Evolutionary conservation across 2,113 vertebrate species (phyloP).

Genomic region (Perca schrenkii): DNA sequence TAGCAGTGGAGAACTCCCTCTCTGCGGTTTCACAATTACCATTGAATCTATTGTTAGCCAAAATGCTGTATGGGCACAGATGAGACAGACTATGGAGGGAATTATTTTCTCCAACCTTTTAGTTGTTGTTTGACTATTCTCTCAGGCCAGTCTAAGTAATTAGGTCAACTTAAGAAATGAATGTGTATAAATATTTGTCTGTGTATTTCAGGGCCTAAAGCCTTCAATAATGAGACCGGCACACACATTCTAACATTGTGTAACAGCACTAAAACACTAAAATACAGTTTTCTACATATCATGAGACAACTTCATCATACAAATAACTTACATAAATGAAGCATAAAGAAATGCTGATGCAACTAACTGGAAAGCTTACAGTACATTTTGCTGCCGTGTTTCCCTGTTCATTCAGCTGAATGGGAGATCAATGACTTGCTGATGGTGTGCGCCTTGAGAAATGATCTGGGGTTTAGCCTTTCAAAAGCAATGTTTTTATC

Average conservation of each 20-base stretch:
- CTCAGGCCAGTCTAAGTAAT: not conserved
- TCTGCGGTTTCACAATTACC: too few relatives aligned
- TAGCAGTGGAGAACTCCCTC: not conserved
- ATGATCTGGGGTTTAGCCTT: conserved; percentile 19
- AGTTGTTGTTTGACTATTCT: not conserved
- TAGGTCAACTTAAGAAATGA: conserved; percentile 7
- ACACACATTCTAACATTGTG: not conserved
- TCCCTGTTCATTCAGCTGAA: conserved; percentile 24
- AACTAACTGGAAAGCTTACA: conserved; percentile 39
- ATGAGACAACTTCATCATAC: conserved; percentile 16
- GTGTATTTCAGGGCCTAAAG: conserved; percentile 10
- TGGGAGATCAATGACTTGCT: conserved; percentile 18
- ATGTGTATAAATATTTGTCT: conserved; percentile 16
- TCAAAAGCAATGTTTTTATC: conserved; percentile 20
- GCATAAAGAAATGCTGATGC: conserved; percentile 22
- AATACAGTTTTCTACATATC: conserved; percentile 8
- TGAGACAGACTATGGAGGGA: too few relatives aligned
- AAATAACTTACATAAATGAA: not conserved
- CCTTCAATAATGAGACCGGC: not conserved
- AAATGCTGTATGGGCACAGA: too few relatives aligned
- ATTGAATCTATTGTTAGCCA: too few relatives aligned
- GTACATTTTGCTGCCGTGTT: conserved; percentile 8
- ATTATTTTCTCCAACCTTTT: too few relatives aligned
- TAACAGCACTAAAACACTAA: conserved; percentile 7
- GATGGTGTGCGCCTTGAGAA: conserved; percentile 18